A percentile compares a stretch with the other conserved stretches of the same genome.
Conservation (phyloP, 2,797 vertebrate genomes). For the Mionectes olivaceus region DNA sequence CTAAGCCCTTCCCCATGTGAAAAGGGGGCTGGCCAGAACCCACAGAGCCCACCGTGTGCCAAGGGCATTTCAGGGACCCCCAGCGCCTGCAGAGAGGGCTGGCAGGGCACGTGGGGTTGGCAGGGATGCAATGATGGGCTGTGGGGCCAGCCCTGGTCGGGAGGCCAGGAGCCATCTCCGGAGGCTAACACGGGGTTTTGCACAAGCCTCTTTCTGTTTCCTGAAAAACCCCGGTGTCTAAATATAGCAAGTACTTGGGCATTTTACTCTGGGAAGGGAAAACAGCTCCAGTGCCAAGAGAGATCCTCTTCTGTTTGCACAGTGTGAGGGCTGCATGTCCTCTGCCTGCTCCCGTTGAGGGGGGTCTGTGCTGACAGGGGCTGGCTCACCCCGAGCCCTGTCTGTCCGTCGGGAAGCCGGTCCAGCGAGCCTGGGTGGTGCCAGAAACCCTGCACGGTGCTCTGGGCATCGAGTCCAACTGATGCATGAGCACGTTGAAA, state of each 20-base stretch:
- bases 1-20: neutral
- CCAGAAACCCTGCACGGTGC: accelerated
- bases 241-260: conserved; percentile 49
- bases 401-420: accelerated
- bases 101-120: neutral
- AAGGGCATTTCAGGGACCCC: neutral
- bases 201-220: conserved; percentile 19
- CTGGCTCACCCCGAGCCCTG: neutral
- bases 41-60: neutral
- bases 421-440: neutral
- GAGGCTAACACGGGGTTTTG: neutral
- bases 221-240: neutral
- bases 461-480: neutral
- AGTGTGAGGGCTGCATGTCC: neutral
- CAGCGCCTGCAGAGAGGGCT: neutral
- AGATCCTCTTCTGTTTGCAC: conserved; percentile 21
- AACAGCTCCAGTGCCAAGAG: conserved; percentile 19
- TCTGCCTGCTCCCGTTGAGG: neutral
- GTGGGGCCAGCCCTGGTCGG: neutral
- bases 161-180: neutral
- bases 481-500: neutral
- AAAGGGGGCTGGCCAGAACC: neutral
- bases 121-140: accelerated
- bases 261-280: conserved; percentile 49
- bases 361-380: neutral